Percentiles rank a stretch among this genome's conserved stretches.
Conservation (phyloP, 2,113 vertebrate species). For the Calidris pugnax region DNA sequence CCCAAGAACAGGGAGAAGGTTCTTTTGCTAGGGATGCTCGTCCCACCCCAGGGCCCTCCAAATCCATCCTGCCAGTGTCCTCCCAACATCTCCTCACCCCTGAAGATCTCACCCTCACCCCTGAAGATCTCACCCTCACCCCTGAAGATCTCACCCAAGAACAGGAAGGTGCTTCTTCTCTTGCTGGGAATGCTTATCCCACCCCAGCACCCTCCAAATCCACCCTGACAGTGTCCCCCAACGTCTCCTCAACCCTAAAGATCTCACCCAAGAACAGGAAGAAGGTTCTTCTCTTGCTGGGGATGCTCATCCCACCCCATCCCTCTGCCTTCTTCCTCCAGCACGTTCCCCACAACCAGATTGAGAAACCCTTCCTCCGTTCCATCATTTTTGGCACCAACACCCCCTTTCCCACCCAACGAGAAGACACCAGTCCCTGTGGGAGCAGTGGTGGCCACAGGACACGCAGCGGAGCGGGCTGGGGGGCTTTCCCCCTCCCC, state of each 20-base stretch:
- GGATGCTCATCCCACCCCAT: neutral
- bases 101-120: too few species aligned
- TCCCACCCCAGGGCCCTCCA: too few species aligned
- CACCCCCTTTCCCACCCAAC: neutral
- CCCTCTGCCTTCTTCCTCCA: neutral
- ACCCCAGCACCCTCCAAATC: accelerated
- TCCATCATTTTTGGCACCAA: accelerated
- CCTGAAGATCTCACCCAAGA: neutral
- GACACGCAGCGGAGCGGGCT: accelerated
- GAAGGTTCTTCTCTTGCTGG: too few species aligned
- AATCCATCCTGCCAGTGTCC: too few species aligned
- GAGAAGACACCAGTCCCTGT: neutral
- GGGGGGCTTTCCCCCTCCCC: too few species aligned
- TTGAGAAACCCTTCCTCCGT: neutral
- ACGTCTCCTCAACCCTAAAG: neutral
- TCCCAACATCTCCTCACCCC: too few species aligned
- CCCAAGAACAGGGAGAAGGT: too few species aligned
- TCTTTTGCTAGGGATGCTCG: too few species aligned
- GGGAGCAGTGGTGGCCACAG: neutral
- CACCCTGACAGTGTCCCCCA: accelerated
- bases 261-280: too few species aligned
- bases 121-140: too few species aligned
- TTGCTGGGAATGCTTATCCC: neutral
- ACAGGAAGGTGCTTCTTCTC: neutral
- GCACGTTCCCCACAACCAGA: accelerated